phyloP scores from a whole-genome alignment of 1,140 invertebrate species.

The Caenorhabditis tropicalis region DNA sequence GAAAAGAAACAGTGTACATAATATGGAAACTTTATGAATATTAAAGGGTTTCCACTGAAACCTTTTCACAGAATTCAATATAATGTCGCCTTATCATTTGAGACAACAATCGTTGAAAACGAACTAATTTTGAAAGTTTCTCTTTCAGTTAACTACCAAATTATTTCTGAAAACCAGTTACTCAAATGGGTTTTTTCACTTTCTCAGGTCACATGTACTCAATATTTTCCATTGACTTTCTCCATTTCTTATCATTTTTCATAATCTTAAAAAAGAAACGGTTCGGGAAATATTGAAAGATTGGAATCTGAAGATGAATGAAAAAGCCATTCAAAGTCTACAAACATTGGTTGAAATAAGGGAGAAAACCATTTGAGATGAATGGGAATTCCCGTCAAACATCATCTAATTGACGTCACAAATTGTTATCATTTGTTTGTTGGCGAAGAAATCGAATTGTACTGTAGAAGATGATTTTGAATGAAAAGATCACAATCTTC shows the following conservation, averaged over 20 bases:
- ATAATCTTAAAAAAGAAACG: not conserved
- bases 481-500: not conserved
- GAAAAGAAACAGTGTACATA: no score
- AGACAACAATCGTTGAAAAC: no score
- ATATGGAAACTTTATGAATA: no score
- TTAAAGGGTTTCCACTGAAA: no score
- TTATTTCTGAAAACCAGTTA: not conserved
- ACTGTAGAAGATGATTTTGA: not conserved
- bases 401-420: not conserved
- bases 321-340: not conserved
- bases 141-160: no score
- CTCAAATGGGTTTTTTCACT: not conserved
- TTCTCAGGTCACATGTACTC: not conserved
- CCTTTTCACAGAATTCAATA: no score
- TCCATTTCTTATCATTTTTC: not conserved
- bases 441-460: not conserved
- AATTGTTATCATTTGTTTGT: not conserved
- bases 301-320: not conserved
- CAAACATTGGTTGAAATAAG: not conserved
- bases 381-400: not conserved
- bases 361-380: not conserved
- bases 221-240: not conserved
- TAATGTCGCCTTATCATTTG: no score
- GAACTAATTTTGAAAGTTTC: no score
- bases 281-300: not conserved